Evolutionary conservation across 1,140 invertebrate species (phyloP).

Genomic region (Heterodera schachtii): DNA sequence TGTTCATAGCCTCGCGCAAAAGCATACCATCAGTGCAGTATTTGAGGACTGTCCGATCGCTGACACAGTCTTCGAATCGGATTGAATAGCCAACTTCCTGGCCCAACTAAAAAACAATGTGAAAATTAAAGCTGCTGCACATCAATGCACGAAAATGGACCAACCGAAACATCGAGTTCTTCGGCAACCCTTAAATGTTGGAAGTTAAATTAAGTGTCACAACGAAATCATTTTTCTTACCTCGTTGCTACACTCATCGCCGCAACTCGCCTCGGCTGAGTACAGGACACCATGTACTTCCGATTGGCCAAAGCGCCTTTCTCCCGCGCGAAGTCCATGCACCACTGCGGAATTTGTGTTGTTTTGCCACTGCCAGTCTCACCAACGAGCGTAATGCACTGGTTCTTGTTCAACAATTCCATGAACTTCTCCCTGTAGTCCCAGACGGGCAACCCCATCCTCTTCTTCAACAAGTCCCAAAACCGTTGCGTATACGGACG

Average conservation of each 20-base stretch:
- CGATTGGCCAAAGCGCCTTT: conserved; percentile 61
- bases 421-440: conserved; percentile 95
- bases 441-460: conserved; percentile 91
- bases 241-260: conserved; percentile 96
- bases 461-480: conserved; percentile 75
- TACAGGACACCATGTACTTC: conserved; percentile 87
- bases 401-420: conserved; percentile 83
- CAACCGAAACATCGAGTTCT: conserved; percentile 89
- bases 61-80: conserved; percentile 98
- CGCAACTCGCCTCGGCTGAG: conserved; percentile 93
- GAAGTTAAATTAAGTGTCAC: not conserved
- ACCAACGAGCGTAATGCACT: conserved; percentile 86
- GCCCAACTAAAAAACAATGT: conserved; percentile 72
- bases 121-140: not conserved
- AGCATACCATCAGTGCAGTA: conserved; percentile 99
- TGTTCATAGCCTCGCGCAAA: conserved; percentile 96
- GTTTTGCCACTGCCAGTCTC: conserved; percentile 97
- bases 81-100: conserved; percentile 99
- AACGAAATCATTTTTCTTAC: not conserved
- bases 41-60: conserved; percentile 84
- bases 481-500: conserved; percentile 60
- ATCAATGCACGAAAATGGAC: not conserved
- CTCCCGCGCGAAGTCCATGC: conserved; percentile 79
- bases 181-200: conserved; percentile 79
- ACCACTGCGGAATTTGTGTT: conserved; percentile 84